Conservation (phyloP, 2,113 vertebrate species). For the Prionailurus bengalensis region DNA sequence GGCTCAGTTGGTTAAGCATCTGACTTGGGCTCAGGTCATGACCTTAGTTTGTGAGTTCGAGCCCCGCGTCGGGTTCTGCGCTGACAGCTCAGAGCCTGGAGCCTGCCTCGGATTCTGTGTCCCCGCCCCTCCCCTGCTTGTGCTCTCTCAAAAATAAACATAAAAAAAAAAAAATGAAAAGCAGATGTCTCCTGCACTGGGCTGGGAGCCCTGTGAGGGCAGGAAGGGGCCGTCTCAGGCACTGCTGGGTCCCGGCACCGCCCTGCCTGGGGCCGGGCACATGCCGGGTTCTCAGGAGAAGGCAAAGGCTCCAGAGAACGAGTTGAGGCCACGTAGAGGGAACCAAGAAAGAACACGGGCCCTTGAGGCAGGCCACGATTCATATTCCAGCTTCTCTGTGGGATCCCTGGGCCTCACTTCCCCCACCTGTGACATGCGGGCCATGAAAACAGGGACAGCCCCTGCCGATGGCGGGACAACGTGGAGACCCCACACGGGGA, state of each 20-base stretch:
- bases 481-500: rapidly evolving
- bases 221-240: neutral
- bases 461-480: rapidly evolving
- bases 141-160: neutral
- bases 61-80: neutral
- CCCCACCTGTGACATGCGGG: neutral
- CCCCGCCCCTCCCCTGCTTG: neutral
- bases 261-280: neutral
- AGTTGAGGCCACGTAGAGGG: too few species aligned
- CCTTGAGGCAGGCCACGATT: rapidly evolving
- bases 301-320: neutral
- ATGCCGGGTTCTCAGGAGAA: neutral
- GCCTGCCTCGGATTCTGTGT: too few species aligned
- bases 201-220: neutral
- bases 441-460: neutral
- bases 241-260: neutral
- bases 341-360: rapidly evolving
- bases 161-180: neutral
- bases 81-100: too few species aligned
- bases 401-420: neutral
- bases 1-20: neutral
- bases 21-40: neutral
- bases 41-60: neutral
- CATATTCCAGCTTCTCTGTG: neutral
- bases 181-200: neutral